A percentile compares a stretch with the other conserved stretches of the same genome.
Conservation (phyloP, 2,113 vertebrate genomes). For the Cololabis saira region DNA sequence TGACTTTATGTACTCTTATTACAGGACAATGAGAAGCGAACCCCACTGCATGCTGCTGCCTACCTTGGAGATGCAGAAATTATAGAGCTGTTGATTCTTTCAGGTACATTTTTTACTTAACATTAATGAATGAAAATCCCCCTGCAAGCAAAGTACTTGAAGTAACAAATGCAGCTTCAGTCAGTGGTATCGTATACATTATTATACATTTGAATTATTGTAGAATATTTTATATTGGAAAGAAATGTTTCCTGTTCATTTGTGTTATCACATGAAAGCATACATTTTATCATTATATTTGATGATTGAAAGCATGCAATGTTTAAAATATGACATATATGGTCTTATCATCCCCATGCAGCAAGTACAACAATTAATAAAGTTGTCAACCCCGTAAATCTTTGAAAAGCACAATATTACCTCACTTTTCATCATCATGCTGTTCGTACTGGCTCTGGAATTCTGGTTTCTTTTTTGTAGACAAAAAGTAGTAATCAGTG, state of each 20-base stretch:
- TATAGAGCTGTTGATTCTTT: slow-evolving; percentile 98
- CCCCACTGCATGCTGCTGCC: slow-evolving; percentile 96
- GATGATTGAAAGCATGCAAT: no score
- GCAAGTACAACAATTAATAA: not conserved
- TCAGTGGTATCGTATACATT: no score
- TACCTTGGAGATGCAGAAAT: slow-evolving; percentile 99
- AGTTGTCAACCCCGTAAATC: not conserved
- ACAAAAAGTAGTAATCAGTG: not conserved
- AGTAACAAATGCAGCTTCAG: not conserved
- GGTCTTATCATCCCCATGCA: no score
- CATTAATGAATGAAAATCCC: not conserved
- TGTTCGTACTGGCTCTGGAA: no score
- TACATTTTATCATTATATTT: no score
- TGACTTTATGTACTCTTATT: slow-evolving; percentile 53
- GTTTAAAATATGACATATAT: no score
- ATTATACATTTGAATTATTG: not conserved
- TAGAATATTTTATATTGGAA: not conserved
- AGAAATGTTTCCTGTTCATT: no score
- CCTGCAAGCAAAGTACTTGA: not conserved
- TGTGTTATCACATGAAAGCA: no score
- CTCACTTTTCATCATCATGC: not conserved
- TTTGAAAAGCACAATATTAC: not conserved
- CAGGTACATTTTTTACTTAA: slow-evolving; percentile 84
- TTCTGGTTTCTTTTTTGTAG: not conserved
- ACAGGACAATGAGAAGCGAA: slow-evolving; percentile 98